phyloP scores from a whole-genome alignment of 2,888 invertebrate species.

The Cheilosia vulpina region DNA sequence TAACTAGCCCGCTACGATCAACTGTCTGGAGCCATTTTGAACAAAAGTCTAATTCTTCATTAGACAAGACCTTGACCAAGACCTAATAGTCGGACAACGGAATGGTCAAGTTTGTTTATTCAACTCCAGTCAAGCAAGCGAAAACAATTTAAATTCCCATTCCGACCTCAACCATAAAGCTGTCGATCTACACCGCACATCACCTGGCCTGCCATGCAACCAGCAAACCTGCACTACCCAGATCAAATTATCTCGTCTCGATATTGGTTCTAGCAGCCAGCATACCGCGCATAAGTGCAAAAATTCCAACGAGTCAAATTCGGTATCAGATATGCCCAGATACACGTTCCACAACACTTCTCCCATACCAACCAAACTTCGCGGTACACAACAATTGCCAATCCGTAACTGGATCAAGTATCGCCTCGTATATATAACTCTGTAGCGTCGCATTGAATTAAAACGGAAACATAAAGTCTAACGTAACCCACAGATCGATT shows the following conservation, averaged over 20 bases:
- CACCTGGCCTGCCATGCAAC: conserved; percentile 30
- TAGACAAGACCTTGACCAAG: too few species aligned
- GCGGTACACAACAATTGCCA: conserved; percentile 17
- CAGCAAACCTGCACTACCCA: conserved; percentile 3
- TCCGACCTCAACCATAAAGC: conserved; percentile 11
- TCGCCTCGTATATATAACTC: conserved; percentile 10
- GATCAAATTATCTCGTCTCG: conserved; percentile 49
- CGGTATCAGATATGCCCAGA: conserved; percentile 27
- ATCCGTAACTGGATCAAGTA: conserved; percentile 65
- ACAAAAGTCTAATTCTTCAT: too few species aligned
- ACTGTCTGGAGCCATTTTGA: too few species aligned
- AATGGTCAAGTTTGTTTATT: background rate
- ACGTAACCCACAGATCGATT: conserved; percentile 51
- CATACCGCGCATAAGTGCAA: conserved; percentile 33
- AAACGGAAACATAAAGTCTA: conserved; percentile 63
- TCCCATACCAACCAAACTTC: conserved; percentile 5
- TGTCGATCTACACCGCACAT: conserved; percentile 8
- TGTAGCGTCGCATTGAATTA: conserved; percentile 53
- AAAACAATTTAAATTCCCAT: background rate
- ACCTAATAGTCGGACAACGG: background rate
- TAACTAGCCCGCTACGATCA: too few species aligned
- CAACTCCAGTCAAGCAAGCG: background rate
- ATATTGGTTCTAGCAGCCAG: conserved; percentile 14
- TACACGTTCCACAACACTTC: conserved; percentile 60
- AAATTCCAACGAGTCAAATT: conserved; percentile 29